Evolutionary conservation across 2,888 invertebrate species (phyloP), one percentile per base, ranked within the genome.

Genomic region (Ernsta delagoae): DNA sequence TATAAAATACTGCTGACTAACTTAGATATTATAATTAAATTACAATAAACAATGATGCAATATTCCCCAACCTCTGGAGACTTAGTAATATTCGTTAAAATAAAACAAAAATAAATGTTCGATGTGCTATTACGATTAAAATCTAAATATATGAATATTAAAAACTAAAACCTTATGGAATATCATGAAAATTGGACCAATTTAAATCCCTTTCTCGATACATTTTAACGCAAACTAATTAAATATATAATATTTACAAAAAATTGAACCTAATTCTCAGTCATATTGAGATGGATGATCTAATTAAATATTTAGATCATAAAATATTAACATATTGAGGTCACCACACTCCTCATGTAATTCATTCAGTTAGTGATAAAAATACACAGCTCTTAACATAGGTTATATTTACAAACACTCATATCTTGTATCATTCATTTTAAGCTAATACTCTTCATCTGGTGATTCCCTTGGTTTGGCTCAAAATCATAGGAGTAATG

Each of bases 231-330:
- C 80, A 82, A 75, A 75, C 78, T 78, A 83, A 78, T 78, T 82
- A 79, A 81, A 83, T 80, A 24, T 24, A 24, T 24, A 24, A 84
- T 88, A 88, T 90, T 87, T 91, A 90, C 90, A 56, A 56, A 54
- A 48, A 85, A 88, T 90, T 90, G 88, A 90, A 92, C 88, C 90
- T 86, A 85, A 90, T 89, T 90, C 88, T 91, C 91, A 92, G 91
- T 90, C 90, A 89, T 87, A 89, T 89, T 83, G 84, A 86, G 84
- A 84, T 82, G 83, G 78, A 77, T 82, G 72, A 72, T 45, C 24
- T 24, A 24, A 24, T 24, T 24, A 24, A n/a, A 24, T 24, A 64
- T 50, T 48, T 50, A 68, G 64, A 66, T 48, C 59, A 62, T 36
- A 36, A 36, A 36, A 0, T 54, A 54, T 63, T 1, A 59, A 65